Percentiles rank a stretch among this genome's conserved stretches.
Conservation (phyloP, 2,113 vertebrate species). For the Alouatta palliata region DNA sequence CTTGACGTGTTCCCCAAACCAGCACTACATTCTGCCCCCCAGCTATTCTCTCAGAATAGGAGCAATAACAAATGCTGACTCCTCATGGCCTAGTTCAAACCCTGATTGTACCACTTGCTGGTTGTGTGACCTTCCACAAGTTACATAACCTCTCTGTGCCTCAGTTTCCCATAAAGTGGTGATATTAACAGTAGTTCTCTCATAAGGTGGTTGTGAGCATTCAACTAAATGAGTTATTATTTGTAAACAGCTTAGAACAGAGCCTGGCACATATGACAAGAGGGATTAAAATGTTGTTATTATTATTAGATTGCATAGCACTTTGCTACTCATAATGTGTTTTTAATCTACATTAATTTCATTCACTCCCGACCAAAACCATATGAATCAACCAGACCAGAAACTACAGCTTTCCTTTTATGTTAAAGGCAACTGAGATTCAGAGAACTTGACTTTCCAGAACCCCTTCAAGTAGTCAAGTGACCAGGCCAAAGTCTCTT, state of each 20-base stretch:
- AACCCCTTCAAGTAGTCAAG: not conserved
- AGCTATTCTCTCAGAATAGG: not conserved
- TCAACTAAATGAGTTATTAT: not conserved
- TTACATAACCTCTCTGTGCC: not conserved
- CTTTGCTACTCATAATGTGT: not conserved
- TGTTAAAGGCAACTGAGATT: not conserved
- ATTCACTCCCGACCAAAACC: not conserved
- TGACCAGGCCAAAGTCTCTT: not conserved
- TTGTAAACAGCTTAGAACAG: not conserved
- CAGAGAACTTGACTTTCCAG: not conserved
- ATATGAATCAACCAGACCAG: not conserved
- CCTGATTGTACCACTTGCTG: not conserved
- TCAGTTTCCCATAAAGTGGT: not conserved
- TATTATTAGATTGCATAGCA: not conserved
- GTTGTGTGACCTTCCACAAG: not conserved
- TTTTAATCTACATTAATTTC: not conserved
- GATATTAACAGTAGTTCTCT: not conserved
- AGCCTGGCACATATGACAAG: not conserved
- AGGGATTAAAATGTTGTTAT: not conserved
- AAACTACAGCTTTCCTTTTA: not conserved
- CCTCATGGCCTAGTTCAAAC: not conserved
- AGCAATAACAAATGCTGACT: not conserved
- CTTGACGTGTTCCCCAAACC: not conserved
- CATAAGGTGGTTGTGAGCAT: not conserved
- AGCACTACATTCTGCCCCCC: not conserved